Conservation (phyloP, 1,140 invertebrate genomes). For the Matsumurasca onukii region DNA sequence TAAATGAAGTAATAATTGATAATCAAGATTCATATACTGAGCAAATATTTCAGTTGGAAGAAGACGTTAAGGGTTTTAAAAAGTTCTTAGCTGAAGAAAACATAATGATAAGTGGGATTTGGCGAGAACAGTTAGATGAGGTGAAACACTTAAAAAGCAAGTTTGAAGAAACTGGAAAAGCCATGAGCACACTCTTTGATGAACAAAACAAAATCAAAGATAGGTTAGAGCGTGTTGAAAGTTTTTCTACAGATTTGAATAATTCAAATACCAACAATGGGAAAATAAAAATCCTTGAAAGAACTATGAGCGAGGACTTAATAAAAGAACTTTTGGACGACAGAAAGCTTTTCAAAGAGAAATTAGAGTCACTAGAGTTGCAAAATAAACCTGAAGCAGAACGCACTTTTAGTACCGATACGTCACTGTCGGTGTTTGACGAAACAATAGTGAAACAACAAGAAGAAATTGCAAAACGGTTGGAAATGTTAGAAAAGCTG, state of each 20-base stretch:
- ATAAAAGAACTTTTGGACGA: conserved; percentile 16
- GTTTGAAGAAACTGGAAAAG: conserved; percentile 44
- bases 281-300: conserved; percentile 5
- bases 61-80: conserved; percentile 63
- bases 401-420: conserved; percentile 1
- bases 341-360: not conserved
- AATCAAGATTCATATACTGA: conserved; percentile 51
- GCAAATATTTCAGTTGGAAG: conserved; percentile 57
- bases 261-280: conserved; percentile 7
- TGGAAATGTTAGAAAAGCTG: conserved; percentile 18
- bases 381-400: not conserved
- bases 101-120: conserved; percentile 44
- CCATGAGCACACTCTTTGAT: conserved; percentile 31
- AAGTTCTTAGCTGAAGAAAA: conserved; percentile 50
- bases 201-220: conserved; percentile 37
- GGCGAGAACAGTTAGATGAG: conserved; percentile 46
- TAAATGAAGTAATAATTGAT: conserved; percentile 48
- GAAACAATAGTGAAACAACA: conserved; percentile 5
- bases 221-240: conserved; percentile 41
- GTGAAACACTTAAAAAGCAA: conserved; percentile 48
- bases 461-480: conserved; percentile 12
- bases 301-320: conserved; percentile 6
- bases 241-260: conserved; percentile 43
- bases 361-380: conserved; percentile 7
- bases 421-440: conserved; percentile 1